phyloP scores from a whole-genome alignment of 1,140 invertebrate genomes.

The Saccostrea cuccullata region DNA sequence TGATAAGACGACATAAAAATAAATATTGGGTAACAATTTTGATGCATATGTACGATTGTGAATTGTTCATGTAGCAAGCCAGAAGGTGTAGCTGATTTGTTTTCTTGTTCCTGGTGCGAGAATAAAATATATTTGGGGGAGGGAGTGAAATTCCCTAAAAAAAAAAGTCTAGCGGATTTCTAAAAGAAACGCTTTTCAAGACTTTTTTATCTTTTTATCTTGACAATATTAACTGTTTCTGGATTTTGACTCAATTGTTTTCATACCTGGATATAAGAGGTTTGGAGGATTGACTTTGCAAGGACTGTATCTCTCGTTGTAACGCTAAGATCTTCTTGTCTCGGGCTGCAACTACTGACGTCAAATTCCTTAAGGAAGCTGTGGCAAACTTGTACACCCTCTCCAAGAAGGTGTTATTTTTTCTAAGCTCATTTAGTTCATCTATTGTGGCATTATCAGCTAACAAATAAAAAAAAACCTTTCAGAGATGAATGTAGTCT shows the following conservation, averaged over 20 bases:
- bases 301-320: not conserved
- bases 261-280: not conserved
- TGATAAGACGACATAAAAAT: not conserved
- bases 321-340: not conserved
- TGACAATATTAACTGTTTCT: no score
- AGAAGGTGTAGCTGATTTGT: no score
- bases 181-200: no score
- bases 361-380: not conserved
- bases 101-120: no score
- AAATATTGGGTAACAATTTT: not conserved
- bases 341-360: not conserved
- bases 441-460: not conserved
- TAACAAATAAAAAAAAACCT: not conserved
- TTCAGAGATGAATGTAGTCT: no score
- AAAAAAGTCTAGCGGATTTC: no score
- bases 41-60: no score
- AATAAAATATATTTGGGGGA: no score
- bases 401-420: constrained; percentile 17
- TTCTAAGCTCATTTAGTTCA: not conserved
- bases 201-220: no score
- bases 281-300: not conserved
- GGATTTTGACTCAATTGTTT: not conserved
- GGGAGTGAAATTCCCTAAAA: no score
- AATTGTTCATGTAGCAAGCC: no score
- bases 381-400: constrained; percentile 1